Evolutionary conservation across 2,797 vertebrate species (phyloP).

Genomic region (Halcyon chelicuti): DNA sequence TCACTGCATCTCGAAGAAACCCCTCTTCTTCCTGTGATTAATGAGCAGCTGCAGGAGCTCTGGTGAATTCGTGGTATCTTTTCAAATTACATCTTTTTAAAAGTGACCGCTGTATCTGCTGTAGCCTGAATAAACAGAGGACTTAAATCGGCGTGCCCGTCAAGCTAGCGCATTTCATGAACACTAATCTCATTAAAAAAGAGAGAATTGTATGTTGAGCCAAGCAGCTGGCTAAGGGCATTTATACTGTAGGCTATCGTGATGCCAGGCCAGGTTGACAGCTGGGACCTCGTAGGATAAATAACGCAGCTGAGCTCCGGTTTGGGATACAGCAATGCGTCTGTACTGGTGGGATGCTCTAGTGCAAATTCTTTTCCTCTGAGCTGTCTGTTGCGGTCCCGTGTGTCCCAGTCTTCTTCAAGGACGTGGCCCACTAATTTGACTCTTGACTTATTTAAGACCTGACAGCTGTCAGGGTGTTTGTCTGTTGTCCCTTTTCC

Average conservation of each 20-base stretch:
- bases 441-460: not conserved
- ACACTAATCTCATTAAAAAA: slow-evolving; percentile 41
- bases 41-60: not conserved
- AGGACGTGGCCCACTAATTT: not conserved
- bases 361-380: not conserved
- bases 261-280: slow-evolving; percentile 61
- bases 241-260: not conserved
- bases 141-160: not conserved
- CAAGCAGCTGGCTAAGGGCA: slow-evolving; percentile 54
- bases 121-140: not conserved
- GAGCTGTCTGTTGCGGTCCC: not conserved
- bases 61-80: not conserved
- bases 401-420: not conserved
- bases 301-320: slow-evolving; percentile 14
- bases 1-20: not conserved
- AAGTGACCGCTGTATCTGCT: not conserved
- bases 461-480: fast-evolving
- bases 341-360: not conserved
- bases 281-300: slow-evolving; percentile 9
- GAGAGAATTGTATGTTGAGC: not conserved
- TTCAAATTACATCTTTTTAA: not conserved
- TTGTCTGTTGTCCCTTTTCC: not conserved
- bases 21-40: not conserved
- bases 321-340: not conserved
- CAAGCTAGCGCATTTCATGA: slow-evolving; percentile 25